Conservation (phyloP, 2,113 vertebrate genomes). For the Siniperca chuatsi region DNA sequence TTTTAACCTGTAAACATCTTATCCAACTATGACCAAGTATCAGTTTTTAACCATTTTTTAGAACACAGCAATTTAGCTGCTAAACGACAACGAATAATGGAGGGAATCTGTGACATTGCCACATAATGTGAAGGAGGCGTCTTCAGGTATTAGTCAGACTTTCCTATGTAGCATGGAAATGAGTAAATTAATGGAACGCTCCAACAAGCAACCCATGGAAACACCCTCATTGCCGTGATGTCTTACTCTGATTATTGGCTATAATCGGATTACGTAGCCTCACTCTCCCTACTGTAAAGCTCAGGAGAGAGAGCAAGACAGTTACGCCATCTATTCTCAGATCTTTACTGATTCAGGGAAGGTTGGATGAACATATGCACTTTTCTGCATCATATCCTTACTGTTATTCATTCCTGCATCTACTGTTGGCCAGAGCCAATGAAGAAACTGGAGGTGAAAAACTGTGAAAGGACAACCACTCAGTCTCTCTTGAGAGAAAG, state of each 20-base stretch:
- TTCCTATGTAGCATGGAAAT: slow-evolving; percentile 2
- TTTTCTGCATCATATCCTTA: background rate
- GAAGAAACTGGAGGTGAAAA: background rate
- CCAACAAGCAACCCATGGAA: background rate
- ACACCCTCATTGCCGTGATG: slow-evolving; percentile 2
- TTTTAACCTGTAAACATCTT: background rate
- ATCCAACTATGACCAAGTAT: background rate
- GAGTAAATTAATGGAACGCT: background rate
- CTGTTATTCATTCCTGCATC: background rate
- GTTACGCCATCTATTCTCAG: background rate
- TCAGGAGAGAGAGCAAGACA: background rate
- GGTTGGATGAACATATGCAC: background rate
- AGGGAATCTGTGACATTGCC: background rate
- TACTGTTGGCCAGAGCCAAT: background rate
- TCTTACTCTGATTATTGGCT: background rate
- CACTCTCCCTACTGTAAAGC: background rate
- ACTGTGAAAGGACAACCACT: background rate
- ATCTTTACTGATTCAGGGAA: background rate
- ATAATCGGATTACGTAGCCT: background rate
- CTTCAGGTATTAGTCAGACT: background rate
- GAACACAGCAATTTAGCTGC: background rate
- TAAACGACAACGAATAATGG: background rate
- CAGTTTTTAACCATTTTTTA: background rate
- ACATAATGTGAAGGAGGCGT: background rate
- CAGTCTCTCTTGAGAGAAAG: background rate